These are phyloP conservation scores for Rostratula benghalensis DNA, from an alignment of 2,113 vertebrate genomes.

Conservation along the genomic window DNA sequence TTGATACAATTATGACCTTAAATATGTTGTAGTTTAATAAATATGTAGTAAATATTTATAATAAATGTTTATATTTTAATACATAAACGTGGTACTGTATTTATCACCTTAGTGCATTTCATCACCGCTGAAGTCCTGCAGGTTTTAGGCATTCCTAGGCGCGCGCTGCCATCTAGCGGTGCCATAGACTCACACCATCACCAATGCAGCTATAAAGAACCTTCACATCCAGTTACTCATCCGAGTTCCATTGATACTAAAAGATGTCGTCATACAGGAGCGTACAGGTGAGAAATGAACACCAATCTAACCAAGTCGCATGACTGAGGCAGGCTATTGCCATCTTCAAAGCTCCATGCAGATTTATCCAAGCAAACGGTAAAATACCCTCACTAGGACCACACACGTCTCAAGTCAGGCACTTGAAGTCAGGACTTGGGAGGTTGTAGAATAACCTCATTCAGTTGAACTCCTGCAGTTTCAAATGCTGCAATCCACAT, in stretches of 20 bases:
- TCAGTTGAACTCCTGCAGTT: not conserved
- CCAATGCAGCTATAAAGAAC: fast-evolving
- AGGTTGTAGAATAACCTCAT: not conserved
- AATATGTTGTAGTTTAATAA: not conserved
- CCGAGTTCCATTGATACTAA: not conserved
- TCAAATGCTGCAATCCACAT: not conserved
- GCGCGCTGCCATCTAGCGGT: constrained; percentile 36
- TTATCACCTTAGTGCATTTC: not conserved
- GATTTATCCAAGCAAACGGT: not conserved
- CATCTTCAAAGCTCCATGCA: not conserved
- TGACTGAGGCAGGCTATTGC: not conserved
- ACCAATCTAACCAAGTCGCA: not conserved
- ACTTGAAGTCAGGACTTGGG: not conserved
- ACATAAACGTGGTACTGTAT: too few species aligned
- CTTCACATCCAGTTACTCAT: not conserved
- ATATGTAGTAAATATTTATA: not conserved
- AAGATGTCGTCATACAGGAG: not conserved
- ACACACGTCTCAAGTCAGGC: not conserved
- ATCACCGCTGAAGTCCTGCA: fast-evolving
- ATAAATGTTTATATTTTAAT: not conserved
- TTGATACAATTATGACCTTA: too few species aligned
- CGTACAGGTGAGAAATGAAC: not conserved
- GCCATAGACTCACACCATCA: not conserved
- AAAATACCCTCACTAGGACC: not conserved
- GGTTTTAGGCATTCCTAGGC: not conserved